Evolutionary conservation across 2,113 vertebrate species (phyloP).

Genomic region (Formicarius rufipectus): DNA sequence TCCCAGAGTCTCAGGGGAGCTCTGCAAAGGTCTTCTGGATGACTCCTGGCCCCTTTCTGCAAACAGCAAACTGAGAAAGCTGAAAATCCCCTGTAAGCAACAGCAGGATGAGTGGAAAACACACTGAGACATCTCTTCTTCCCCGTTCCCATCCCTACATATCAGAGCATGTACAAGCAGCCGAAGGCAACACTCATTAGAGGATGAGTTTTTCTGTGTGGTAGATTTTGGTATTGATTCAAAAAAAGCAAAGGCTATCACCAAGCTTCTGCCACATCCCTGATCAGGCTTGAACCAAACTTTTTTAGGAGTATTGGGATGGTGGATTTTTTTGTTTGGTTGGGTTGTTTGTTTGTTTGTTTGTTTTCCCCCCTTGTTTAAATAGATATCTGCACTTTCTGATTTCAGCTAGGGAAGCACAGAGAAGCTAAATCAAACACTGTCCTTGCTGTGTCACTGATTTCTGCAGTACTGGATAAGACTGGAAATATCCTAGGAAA

Average conservation of each 20-base stretch:
- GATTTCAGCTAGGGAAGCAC: background rate
- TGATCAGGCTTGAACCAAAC: background rate
- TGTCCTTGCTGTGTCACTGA: background rate
- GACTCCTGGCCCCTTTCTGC: background rate
- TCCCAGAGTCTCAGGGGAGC: background rate
- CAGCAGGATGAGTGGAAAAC: background rate
- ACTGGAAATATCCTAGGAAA: background rate
- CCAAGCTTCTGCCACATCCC: background rate
- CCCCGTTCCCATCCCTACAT: fast-evolving
- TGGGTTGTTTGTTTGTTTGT: background rate
- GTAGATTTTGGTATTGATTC: background rate
- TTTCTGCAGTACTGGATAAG: background rate
- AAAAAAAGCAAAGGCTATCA: conserved; percentile 19
- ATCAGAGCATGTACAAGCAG: background rate
- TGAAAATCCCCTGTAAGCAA: background rate
- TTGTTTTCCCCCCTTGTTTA: background rate
- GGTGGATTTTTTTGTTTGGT: background rate
- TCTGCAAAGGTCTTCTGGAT: background rate
- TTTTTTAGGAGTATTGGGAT: background rate
- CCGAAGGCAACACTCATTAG: background rate
- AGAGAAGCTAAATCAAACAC: background rate
- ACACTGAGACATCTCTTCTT: background rate
- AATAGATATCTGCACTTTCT: background rate
- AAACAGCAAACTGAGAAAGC: background rate
- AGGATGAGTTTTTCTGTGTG: background rate